A percentile compares a stretch with the other conserved stretches of the same genome.
These are phyloP conservation scores for Corythoichthys haematopterus DNA, from an alignment of 2,113 vertebrate species.

Conservation along the genomic window DNA sequence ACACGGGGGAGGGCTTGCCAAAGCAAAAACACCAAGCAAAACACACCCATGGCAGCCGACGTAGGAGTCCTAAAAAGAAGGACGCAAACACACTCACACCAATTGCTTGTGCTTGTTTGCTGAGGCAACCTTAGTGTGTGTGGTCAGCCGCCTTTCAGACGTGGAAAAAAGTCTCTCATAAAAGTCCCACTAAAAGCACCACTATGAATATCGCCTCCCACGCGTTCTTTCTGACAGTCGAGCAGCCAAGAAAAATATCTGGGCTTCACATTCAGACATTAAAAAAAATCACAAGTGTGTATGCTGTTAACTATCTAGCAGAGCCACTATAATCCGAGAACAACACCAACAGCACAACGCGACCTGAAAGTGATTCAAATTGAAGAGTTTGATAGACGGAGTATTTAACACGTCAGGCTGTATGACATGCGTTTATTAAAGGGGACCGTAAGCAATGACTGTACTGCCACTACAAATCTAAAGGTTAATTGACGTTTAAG, in stretches of 20 bases:
- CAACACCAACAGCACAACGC: constrained; percentile 14
- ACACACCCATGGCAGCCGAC: constrained; percentile 64
- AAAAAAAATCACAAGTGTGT: constrained; percentile 9
- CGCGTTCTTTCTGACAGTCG: constrained; percentile 40
- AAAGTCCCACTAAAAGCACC: constrained; percentile 73
- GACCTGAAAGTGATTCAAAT: neutral
- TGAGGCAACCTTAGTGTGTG: constrained; percentile 61
- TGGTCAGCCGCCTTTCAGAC: constrained; percentile 68
- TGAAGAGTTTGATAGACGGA: neutral
- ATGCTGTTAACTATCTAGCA: neutral
- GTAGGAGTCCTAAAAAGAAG: constrained; percentile 56
- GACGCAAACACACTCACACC: constrained; percentile 43
- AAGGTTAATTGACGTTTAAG: neutral
- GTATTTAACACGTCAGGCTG: neutral
- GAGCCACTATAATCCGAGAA: neutral
- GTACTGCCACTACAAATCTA: neutral
- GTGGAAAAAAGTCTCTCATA: constrained; percentile 75
- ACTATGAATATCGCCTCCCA: constrained; percentile 74
- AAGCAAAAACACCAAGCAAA: constrained; percentile 61
- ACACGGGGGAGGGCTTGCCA: constrained; percentile 61
- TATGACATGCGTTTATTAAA: neutral
- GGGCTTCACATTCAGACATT: constrained; percentile 50
- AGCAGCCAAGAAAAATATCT: constrained; percentile 62
- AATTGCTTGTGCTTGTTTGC: constrained; percentile 11
- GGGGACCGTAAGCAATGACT: neutral